Evolutionary conservation across 2,888 invertebrate species (phyloP), one percentile per base, ranked within the genome.

Genomic region (Cerastis leucographa): DNA sequence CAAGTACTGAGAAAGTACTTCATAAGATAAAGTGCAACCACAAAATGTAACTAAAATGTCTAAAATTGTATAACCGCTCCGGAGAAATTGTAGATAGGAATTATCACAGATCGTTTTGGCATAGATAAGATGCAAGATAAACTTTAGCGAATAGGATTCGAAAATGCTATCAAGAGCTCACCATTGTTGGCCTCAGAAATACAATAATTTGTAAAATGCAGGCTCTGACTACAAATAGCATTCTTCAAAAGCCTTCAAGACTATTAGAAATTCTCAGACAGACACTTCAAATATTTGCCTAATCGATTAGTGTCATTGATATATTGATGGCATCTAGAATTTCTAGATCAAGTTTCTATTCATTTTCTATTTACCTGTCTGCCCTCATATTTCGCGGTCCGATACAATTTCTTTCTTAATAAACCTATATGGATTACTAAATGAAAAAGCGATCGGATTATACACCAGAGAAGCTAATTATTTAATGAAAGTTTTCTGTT

Each of bases 301-400:
- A 35, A 70, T 25, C 61, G 42, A 62, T 62, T 62, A 62, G 11
- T 77, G 69, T 59, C 51, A 12, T 25, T 42, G 42, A 72, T 61
- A 68, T 68, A 76, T 61, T 66, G 64, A 76, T 65, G 64, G 51
- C 61, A 78, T 84, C 72, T 65, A 56, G 81, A 81, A 78, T 72
- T 76, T 66, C 61, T 54, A 70, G 71, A 72, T 61, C 79, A 46
- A 78, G 87, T 88, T 87, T 87, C 87, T 83, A 83, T 70, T 71
- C 61, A 69, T 70, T 87, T 80, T 83, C 77, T 84, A 67, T 67
- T 67, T 67, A 76, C 80, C 72, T 71, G 74, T 70, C 61, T 61
- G 71, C 40, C 71, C 44, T 66, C 68, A 85, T 77, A 74, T 49
- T 71, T 61, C 0, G 44, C 46, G 19, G 35, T 67, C 56, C 19